Evolutionary conservation across 1,140 invertebrate genomes (phyloP).

Genomic region (Lineus longissimus): DNA sequence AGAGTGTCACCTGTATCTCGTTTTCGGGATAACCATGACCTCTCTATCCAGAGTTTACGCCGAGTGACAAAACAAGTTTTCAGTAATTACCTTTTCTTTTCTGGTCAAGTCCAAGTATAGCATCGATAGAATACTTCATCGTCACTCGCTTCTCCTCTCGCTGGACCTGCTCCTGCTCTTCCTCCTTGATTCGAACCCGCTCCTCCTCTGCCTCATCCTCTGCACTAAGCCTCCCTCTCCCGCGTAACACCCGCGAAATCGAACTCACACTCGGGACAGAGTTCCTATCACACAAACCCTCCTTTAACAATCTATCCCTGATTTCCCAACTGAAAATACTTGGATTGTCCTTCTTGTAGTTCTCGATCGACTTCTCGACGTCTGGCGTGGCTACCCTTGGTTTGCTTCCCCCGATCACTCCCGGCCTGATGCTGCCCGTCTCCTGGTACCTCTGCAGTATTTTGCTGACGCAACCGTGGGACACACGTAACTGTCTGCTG

Average conservation of each 20-base stretch:
- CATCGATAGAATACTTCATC: slow-evolving; percentile 5
- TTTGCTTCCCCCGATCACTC: slow-evolving; percentile 97
- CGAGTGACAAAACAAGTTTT: too few relatives aligned
- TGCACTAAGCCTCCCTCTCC: not conserved
- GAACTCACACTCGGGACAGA: slow-evolving; percentile 98
- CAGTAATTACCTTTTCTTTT: not conserved
- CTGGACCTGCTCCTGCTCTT: not conserved
- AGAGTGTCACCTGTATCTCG: too few relatives aligned
- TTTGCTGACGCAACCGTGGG: slow-evolving; percentile 94
- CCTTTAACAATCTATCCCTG: slow-evolving; percentile 85
- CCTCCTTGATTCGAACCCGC: not conserved
- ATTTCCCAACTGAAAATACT: slow-evolving; percentile 99
- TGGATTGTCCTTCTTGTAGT: slow-evolving; percentile 97
- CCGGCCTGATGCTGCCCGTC: slow-evolving; percentile 89
- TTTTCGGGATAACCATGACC: too few relatives aligned
- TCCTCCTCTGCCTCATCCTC: not conserved
- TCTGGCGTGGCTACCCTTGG: slow-evolving; percentile 97
- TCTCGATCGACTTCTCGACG: slow-evolving; percentile 95
- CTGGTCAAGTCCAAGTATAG: not conserved
- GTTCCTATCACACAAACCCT: slow-evolving; percentile 95
- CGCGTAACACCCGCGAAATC: slow-evolving; percentile 84
- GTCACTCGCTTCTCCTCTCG: not conserved
- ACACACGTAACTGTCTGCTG: slow-evolving; percentile 84
- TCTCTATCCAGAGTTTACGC: too few relatives aligned
- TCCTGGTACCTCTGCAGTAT: slow-evolving; percentile 81